Conservation (phyloP, 2,888 invertebrate species). For the Nasonovia ribisnigri region DNA sequence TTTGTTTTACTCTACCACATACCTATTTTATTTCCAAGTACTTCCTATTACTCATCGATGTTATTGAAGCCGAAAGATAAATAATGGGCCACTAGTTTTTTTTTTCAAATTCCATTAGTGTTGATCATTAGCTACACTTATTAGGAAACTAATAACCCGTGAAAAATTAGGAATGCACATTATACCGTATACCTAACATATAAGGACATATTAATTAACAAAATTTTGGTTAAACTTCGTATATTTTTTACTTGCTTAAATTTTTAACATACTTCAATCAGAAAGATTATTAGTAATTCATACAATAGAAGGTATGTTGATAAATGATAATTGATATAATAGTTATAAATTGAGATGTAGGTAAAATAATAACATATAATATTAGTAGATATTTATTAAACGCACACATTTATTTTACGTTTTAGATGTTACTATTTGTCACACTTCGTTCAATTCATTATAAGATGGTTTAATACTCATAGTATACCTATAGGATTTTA, state of each 20-base stretch:
- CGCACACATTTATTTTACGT: not conserved
- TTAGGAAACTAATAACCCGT: not conserved
- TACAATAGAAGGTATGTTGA: not conserved
- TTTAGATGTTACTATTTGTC: not conserved
- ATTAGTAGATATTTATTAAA: not conserved
- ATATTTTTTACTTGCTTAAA: not conserved
- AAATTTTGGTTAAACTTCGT: not conserved
- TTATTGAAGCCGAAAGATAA: conserved; percentile 1
- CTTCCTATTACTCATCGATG: conserved; percentile 6
- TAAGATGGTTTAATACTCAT: not conserved
- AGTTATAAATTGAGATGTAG: not conserved
- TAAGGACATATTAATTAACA: conserved; percentile 17
- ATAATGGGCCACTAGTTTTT: not conserved
- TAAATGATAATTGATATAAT: too few species aligned
- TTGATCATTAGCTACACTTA: conserved; percentile 30
- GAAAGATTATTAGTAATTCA: not conserved
- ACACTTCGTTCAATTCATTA: not conserved
- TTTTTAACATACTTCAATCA: not conserved
- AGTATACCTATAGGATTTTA: not conserved
- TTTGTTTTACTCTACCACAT: not conserved
- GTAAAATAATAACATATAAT: not conserved
- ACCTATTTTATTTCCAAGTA: not conserved
- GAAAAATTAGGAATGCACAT: conserved; percentile 25
- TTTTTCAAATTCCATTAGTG: not conserved
- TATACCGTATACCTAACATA: not conserved